Evolutionary conservation across 92 coral and sea anemone genomes (phyloP).

Genomic region (Metridium senile): DNA sequence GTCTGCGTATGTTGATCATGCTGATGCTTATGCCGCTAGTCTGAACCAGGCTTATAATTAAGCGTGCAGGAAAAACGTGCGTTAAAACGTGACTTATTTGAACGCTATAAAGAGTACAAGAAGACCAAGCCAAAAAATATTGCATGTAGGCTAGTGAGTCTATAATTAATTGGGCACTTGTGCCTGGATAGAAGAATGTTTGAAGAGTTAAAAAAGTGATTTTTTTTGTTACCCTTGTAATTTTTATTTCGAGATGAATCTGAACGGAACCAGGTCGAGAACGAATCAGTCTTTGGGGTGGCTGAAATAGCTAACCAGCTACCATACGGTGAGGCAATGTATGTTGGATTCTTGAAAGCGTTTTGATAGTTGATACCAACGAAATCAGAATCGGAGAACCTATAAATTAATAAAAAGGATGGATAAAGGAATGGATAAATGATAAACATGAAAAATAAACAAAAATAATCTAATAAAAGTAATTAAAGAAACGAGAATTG

Average conservation of each 20-base stretch:
- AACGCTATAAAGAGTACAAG: too few relatives aligned
- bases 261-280: slow-evolving; percentile 81
- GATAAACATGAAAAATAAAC: not conserved
- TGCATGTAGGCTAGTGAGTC: too few relatives aligned
- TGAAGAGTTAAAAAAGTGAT: not conserved
- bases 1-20: too few relatives aligned
- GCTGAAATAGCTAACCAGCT: slow-evolving; percentile 83
- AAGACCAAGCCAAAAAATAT: too few relatives aligned
- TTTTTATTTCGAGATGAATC: slow-evolving; percentile 59
- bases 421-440: not conserved
- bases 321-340: slow-evolving; percentile 87
- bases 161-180: too few relatives aligned
- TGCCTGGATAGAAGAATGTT: too few relatives aligned
- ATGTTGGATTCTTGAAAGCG: slow-evolving; percentile 59
- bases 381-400: slow-evolving; percentile 80
- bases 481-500: too few relatives aligned
- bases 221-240: slow-evolving; percentile 21
- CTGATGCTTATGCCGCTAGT: too few relatives aligned
- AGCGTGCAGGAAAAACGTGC: too few relatives aligned
- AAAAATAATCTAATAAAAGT: too few relatives aligned
- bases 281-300: slow-evolving; percentile 63
- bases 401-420: slow-evolving; percentile 13
- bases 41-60: too few relatives aligned
- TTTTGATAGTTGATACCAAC: slow-evolving; percentile 62
- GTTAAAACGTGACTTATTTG: too few relatives aligned